Evolutionary conservation across 2,888 invertebrate genomes (phyloP).

Genomic region (Parelbella ahira): DNA sequence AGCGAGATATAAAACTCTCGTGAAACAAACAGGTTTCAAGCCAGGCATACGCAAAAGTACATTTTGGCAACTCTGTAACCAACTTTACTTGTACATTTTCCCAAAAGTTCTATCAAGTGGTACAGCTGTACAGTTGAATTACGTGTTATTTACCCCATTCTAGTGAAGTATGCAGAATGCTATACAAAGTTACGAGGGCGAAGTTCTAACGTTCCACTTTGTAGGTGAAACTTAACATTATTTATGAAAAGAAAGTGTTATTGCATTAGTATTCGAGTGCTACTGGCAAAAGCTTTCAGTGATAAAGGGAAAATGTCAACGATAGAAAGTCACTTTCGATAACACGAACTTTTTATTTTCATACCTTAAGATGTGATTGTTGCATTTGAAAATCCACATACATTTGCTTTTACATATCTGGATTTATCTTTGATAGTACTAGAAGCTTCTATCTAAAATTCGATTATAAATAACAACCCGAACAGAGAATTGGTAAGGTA

Average conservation of each 20-base stretch:
- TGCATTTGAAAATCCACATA: too few species aligned
- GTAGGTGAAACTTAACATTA: constrained; percentile 11
- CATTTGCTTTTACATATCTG: too few species aligned
- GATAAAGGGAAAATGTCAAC: neutral
- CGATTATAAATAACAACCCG: too few species aligned
- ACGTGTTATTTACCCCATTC: constrained; percentile 18
- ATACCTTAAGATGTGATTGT: too few species aligned
- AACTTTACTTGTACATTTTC: constrained; percentile 20
- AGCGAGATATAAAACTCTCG: constrained; percentile 14
- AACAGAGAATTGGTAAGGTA: too few species aligned
- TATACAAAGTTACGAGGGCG: constrained; percentile 11
- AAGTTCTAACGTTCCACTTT: constrained; percentile 11
- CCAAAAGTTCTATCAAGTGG: constrained; percentile 17
- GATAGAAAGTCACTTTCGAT: neutral
- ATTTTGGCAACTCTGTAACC: constrained; percentile 14
- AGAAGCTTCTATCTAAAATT: too few species aligned
- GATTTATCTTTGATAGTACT: too few species aligned
- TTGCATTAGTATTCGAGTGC: constrained; percentile 3
- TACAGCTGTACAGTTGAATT: constrained; percentile 22
- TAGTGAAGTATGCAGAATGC: constrained; percentile 15
- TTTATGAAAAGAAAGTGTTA: constrained; percentile 16
- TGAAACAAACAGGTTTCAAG: constrained; percentile 15
- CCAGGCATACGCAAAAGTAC: constrained; percentile 6
- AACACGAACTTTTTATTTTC: neutral
- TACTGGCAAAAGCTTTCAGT: constrained; percentile 12